A percentile compares a stretch with the other conserved stretches of the same genome.
Evolutionary conservation across 2,113 vertebrate genomes (phyloP).

Genomic region (Sminthopsis crassicaudata): DNA sequence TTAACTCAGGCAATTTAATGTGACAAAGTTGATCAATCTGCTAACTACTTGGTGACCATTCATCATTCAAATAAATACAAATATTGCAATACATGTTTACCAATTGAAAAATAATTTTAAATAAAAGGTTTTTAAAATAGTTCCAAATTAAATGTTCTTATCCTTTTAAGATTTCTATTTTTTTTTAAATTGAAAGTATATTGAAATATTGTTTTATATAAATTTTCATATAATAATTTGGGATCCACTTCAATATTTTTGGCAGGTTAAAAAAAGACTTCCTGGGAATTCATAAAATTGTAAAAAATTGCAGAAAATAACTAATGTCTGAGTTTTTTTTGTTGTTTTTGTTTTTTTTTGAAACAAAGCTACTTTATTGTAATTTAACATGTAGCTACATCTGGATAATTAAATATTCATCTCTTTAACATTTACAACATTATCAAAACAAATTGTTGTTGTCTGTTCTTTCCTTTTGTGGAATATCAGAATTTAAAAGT

Average conservation of each 20-base stretch:
- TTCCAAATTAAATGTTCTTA: neutral
- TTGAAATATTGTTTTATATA: neutral
- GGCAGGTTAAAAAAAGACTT: neutral
- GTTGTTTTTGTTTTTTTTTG: slow-evolving; percentile 40
- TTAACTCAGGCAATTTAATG: neutral
- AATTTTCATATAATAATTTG: neutral
- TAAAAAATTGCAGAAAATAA: slow-evolving; percentile 49
- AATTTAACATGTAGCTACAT: slow-evolving; percentile 62
- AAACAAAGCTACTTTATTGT: slow-evolving; percentile 62
- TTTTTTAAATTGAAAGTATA: neutral
- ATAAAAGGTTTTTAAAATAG: neutral
- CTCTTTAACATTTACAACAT: slow-evolving; percentile 70
- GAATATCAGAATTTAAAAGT: slow-evolving; percentile 44
- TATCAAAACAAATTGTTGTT: slow-evolving; percentile 60
- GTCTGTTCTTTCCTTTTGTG: slow-evolving; percentile 62
- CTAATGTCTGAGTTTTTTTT: slow-evolving; percentile 12
- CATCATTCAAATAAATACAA: slow-evolving; percentile 28
- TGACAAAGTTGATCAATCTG: slow-evolving; percentile 1
- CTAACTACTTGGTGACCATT: neutral
- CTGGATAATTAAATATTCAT: slow-evolving; percentile 72
- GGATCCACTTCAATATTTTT: neutral
- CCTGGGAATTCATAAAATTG: slow-evolving; percentile 20
- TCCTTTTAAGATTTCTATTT: neutral
- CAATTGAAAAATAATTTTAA: slow-evolving; percentile 34
- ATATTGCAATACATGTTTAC: slow-evolving; percentile 32